These are phyloP conservation scores for Charaxes varanes DNA, from an alignment of 1,140 invertebrate species.

Conservation along the genomic window DNA sequence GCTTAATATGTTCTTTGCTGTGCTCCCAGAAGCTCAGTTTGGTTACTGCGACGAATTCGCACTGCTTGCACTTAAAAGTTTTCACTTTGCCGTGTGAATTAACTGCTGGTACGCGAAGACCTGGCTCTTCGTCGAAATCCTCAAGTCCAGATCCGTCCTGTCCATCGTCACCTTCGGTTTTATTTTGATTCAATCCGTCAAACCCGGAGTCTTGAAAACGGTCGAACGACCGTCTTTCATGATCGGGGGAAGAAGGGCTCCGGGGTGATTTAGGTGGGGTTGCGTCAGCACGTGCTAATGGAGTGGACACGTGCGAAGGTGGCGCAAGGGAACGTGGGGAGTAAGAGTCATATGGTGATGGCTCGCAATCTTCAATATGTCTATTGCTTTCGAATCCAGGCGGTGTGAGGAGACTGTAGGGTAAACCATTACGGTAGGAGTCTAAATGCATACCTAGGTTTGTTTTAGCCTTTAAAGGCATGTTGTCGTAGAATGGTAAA, in stretches of 20 bases:
- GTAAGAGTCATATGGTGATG: conserved; percentile 66
- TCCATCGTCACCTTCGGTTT: conserved; percentile 53
- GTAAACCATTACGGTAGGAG: conserved; percentile 41
- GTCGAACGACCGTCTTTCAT: conserved; percentile 40
- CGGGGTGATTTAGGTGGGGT: conserved; percentile 76
- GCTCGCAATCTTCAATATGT: conserved; percentile 41
- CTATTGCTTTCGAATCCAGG: conserved; percentile 51
- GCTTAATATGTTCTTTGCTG: conserved; percentile 91
- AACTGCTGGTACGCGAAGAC: conserved; percentile 80
- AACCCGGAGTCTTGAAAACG: conserved; percentile 57
- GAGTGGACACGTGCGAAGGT: conserved; percentile 53
- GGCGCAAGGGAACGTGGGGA: conserved; percentile 59
- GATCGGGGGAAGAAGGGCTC: conserved; percentile 51
- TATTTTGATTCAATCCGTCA: conserved; percentile 40
- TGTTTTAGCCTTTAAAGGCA: conserved; percentile 55
- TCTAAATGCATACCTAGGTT: conserved; percentile 59
- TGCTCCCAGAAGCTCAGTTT: conserved; percentile 97
- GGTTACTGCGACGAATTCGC: conserved; percentile 86
- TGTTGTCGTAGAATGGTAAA: conserved; percentile 67
- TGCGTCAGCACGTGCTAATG: conserved; percentile 45
- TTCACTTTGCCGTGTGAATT: conserved; percentile 91
- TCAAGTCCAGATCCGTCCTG: conserved; percentile 69
- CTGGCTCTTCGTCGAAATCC: conserved; percentile 79
- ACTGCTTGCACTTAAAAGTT: conserved; percentile 94
- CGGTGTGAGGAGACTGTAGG: conserved; percentile 60